Conservation (phyloP, 2,797 vertebrate genomes). For the Falco novaeseelandiae region DNA sequence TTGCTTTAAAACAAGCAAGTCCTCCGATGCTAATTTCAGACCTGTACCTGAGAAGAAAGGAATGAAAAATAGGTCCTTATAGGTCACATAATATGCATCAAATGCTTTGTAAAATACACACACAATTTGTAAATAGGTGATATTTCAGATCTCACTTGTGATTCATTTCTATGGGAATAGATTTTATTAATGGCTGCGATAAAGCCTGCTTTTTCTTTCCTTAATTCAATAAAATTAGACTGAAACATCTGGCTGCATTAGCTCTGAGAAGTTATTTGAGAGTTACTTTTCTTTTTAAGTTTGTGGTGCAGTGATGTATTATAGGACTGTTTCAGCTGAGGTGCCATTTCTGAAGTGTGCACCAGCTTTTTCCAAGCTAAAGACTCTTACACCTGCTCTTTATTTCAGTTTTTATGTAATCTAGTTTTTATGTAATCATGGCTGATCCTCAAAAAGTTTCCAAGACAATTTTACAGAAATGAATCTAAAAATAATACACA, state of each 20-base stretch:
- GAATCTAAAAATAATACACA: not conserved
- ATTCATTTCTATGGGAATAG: constrained; percentile 14
- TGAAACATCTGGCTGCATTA: not conserved
- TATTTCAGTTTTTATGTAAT: not conserved
- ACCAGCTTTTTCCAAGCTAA: not conserved
- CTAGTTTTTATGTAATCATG: not conserved
- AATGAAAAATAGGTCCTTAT: not conserved
- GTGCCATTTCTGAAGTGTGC: not conserved
- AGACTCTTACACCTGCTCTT: not conserved
- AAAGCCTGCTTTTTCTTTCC: constrained; percentile 35
- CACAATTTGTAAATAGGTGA: not conserved
- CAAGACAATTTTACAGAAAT: not conserved
- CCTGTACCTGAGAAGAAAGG: not conserved
- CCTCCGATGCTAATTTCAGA: not conserved
- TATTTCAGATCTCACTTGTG: not conserved
- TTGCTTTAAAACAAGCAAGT: not conserved
- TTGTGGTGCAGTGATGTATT: not conserved
- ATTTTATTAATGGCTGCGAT: not conserved
- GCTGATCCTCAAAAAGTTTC: not conserved
- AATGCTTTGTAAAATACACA: not conserved
- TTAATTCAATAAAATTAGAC: constrained; percentile 29
- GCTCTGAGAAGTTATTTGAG: not conserved
- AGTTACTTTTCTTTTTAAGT: not conserved
- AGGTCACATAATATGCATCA: not conserved
- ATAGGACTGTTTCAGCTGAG: not conserved